A percentile compares a stretch with the other conserved stretches of the same genome.
These are phyloP conservation scores for Quadroppia sp. DNA, from an alignment of 2,888 invertebrate genomes.

Conservation along the genomic window DNA sequence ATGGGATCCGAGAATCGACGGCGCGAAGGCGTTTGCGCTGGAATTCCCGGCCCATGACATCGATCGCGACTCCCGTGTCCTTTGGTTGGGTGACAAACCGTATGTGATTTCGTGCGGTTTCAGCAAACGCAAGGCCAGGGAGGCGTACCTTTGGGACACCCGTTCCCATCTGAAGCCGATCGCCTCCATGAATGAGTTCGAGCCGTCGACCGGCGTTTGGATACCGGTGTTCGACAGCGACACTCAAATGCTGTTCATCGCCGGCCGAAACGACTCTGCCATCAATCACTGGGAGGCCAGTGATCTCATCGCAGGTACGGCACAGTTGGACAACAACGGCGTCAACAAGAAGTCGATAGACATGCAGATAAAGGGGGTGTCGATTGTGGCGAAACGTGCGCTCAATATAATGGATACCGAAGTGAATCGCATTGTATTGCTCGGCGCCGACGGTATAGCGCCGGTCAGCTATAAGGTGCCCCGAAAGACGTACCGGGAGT, in stretches of 20 bases:
- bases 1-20: constrained; percentile 53
- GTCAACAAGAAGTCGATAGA: constrained; percentile 56
- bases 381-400: constrained; percentile 83
- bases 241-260: constrained; percentile 89
- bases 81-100: constrained; percentile 77
- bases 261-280: constrained; percentile 73
- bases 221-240: constrained; percentile 90
- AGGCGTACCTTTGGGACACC: constrained; percentile 81
- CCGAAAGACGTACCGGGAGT: constrained; percentile 84
- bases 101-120: constrained; percentile 84
- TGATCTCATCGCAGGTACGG: background rate
- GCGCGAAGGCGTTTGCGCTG: constrained; percentile 31
- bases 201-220: constrained; percentile 60
- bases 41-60: constrained; percentile 68
- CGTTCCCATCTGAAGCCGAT: constrained; percentile 72
- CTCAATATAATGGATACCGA: constrained; percentile 95
- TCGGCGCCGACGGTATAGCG: constrained; percentile 78
- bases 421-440: constrained; percentile 81
- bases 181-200: constrained; percentile 38
- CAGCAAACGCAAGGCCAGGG: constrained; percentile 76
- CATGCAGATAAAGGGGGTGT: constrained; percentile 83
- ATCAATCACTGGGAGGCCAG: constrained; percentile 76
- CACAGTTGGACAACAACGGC: constrained; percentile 18
- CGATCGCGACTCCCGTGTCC: constrained; percentile 82
- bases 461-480: constrained; percentile 94